Evolutionary conservation across 2,888 invertebrate species (phyloP).

Genomic region (Ichneumoninae sp.): DNA sequence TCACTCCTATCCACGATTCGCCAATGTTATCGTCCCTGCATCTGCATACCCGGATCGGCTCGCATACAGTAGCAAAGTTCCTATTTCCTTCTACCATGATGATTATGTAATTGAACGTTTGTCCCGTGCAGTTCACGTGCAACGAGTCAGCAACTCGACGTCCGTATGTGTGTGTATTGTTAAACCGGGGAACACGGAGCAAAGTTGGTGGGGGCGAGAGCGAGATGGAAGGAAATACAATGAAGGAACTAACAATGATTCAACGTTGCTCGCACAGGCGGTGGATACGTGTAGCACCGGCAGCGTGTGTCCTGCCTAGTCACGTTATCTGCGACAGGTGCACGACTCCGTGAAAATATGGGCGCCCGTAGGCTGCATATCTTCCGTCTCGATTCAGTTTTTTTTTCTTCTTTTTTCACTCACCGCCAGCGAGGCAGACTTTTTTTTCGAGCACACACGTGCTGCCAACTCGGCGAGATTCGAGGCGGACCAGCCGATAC

Average conservation of each 20-base stretch:
- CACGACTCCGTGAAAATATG: slow-evolving; percentile 72
- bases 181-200: slow-evolving; percentile 27
- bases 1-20: slow-evolving; percentile 22
- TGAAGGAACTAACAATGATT: slow-evolving; percentile 46
- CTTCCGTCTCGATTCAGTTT: slow-evolving; percentile 52
- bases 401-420: slow-evolving; percentile 36
- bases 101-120: slow-evolving; percentile 53
- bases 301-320: slow-evolving; percentile 62
- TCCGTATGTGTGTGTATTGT: neutral
- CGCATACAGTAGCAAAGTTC: slow-evolving; percentile 22
- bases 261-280: slow-evolving; percentile 32
- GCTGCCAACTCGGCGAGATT: slow-evolving; percentile 19
- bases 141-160: neutral
- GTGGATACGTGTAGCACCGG: slow-evolving; percentile 11
- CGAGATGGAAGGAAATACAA: slow-evolving; percentile 37
- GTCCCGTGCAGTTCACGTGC: slow-evolving; percentile 22
- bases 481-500: neutral
- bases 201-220: neutral
- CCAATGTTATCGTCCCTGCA: slow-evolving; percentile 12
- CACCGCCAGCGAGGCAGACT: slow-evolving; percentile 28
- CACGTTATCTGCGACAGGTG: slow-evolving; percentile 74
- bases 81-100: slow-evolving; percentile 20
- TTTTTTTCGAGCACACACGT: slow-evolving; percentile 23
- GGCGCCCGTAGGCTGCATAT: slow-evolving; percentile 68
- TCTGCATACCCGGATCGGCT: slow-evolving; percentile 18